These are phyloP conservation scores for Caranx ignobilis DNA, from an alignment of 2,113 vertebrate genomes.

Conservation along the genomic window DNA sequence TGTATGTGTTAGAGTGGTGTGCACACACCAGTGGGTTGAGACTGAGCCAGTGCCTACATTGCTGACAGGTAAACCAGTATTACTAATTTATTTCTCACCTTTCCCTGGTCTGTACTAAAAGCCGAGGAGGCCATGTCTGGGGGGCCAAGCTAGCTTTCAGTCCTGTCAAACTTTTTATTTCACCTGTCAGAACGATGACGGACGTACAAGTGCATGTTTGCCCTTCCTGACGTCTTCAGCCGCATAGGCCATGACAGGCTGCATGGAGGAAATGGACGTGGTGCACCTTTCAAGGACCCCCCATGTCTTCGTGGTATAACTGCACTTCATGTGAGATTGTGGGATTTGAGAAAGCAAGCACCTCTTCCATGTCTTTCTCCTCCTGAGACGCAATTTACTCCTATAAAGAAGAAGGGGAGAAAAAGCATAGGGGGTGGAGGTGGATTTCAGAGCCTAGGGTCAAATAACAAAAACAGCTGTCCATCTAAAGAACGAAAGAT, in stretches of 20 bases:
- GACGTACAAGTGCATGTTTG: conserved; percentile 90
- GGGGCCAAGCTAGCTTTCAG: conserved; percentile 83
- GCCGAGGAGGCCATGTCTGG: conserved; percentile 77
- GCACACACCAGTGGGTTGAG: conserved; percentile 69
- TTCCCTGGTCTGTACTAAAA: conserved; percentile 87
- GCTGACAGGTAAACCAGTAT: conserved; percentile 88
- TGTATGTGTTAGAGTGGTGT: conserved; percentile 41
- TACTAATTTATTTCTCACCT: conserved; percentile 93
- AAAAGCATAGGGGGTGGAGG: conserved; percentile 32
- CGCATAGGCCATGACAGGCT: conserved; percentile 88
- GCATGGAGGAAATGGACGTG: conserved; percentile 62
- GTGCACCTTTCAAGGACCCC: conserved; percentile 55
- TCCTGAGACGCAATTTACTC: conserved; percentile 79
- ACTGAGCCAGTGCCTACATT: conserved; percentile 59
- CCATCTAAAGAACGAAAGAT: conserved; percentile 38
- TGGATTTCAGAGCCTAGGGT: conserved; percentile 18
- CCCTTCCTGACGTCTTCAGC: conserved; percentile 87
- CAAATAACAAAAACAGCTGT: conserved; percentile 31
- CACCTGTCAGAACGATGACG: conserved; percentile 91
- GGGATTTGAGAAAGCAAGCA: conserved; percentile 38
- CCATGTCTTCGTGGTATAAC: conserved; percentile 32
- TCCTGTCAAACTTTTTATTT: conserved; percentile 89
- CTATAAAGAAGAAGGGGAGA: conserved; percentile 53
- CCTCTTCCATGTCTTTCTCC: conserved; percentile 46
- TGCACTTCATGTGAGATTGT: conserved; percentile 29